Evolutionary conservation across 2,113 vertebrate species (phyloP).

Genomic region (human): DNA sequence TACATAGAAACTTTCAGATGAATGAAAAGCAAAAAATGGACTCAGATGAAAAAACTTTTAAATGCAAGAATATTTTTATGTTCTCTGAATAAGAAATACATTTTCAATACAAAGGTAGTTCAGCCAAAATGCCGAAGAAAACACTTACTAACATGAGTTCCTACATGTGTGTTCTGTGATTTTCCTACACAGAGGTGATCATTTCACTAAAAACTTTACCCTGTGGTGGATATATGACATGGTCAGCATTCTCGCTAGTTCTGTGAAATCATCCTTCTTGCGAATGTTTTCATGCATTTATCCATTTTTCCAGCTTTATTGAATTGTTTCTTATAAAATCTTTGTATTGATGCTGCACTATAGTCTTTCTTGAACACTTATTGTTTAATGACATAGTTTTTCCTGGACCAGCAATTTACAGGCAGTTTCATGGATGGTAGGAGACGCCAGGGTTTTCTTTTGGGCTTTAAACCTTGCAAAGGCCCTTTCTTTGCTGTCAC

Average conservation of each 20-base stretch:
- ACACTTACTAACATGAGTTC: neutral
- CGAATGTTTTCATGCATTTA: neutral
- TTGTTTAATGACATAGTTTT: neutral
- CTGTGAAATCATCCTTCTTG: neutral
- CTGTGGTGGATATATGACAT: neutral
- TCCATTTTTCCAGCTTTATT: neutral
- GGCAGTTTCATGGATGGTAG: neutral
- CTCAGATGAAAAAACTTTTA: neutral
- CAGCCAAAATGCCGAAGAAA: neutral
- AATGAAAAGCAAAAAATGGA: neutral
- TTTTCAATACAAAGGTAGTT: neutral
- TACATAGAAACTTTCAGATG: neutral
- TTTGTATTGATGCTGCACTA: neutral
- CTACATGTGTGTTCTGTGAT: neutral
- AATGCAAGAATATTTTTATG: neutral
- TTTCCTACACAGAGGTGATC: neutral
- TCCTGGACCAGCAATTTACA: neutral
- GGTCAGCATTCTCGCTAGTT: neutral
- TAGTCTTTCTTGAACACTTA: neutral
- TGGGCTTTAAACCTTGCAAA: neutral
- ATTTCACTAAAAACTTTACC: neutral
- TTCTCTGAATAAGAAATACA: neutral
- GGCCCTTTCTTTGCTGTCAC: neutral
- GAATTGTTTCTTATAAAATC: neutral
- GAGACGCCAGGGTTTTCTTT: neutral